Base-by-base conservation (phyloP, 2,113 vertebrate genomes). In the Embiotoca jacksoni region DNA sequence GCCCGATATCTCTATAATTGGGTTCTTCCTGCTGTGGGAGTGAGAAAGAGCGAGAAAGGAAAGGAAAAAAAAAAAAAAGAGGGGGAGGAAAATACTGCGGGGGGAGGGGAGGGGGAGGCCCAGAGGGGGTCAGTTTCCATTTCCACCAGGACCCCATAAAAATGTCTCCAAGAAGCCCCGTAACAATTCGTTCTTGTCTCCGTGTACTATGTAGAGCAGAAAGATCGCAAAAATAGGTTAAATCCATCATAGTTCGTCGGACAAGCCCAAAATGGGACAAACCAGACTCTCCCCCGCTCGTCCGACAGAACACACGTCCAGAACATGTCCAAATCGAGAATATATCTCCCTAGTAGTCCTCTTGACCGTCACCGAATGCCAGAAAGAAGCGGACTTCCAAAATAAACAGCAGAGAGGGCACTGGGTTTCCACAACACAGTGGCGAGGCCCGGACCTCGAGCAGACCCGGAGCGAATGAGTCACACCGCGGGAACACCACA, bases 1-100 rank as follows among this genome's bases (percentile, higher is more conserved):
- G 75, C 72, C 78, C 47, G 78, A 86, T 91, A 93, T 90, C 89
- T 84, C 85, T 92, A 75, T 92, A 93, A 95, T 91, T 93, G 86
- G 84, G 78, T 75, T 85, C 88, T 94, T 94, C 94, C 94, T 94
- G 92, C 85, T 75, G 83, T 39, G 78, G 80, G 83, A 85, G 64
- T 53, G 63, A 57, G 64, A 9, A 10, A 63, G 58, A 62, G 59
- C 50, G 14, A 72, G 59, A 71, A 59, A 72, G 72, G 5, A 47
- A 74, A 41, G 57, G 3, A 23, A 74, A 67, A 41, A 67, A 41
- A 75, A 52, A 75, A 31, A 23, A 23, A 23, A 23, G 1, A 32
- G n/a, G 31, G 16, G 13, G 15, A 61, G 30, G 32, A 50, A 62
- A 44, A 36, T 13, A 75, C 46, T n/a, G n/a, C 46, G 37, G 16